These are phyloP conservation scores for Mactra quadrangularis DNA, from an alignment of 1,140 invertebrate genomes.

Conservation along the genomic window DNA sequence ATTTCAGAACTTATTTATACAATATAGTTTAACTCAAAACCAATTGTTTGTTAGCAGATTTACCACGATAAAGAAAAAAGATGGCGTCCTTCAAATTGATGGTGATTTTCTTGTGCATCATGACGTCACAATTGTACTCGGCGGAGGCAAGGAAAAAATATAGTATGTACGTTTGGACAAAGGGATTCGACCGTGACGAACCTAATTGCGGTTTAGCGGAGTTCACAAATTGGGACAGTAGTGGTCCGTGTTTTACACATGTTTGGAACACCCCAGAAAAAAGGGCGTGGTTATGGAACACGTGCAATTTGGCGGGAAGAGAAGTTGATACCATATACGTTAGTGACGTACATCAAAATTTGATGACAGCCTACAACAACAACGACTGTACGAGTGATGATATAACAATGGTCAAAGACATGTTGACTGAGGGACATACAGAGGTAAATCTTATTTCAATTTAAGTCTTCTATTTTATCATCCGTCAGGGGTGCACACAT, in stretches of 20 bases:
- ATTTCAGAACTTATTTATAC: too few species aligned
- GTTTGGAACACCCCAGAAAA: conserved; percentile 62
- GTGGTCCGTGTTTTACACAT: conserved; percentile 65
- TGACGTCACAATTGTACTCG: background rate
- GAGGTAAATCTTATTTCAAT: too few species aligned
- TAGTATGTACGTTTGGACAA: conserved; percentile 69
- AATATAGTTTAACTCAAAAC: too few species aligned
- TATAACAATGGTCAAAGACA: conserved; percentile 53
- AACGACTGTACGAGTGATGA: conserved; percentile 29
- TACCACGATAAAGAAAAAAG: too few species aligned
- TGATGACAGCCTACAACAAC: conserved; percentile 59
- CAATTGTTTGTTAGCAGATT: too few species aligned
- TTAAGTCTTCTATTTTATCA: too few species aligned
- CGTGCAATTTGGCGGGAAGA: conserved; percentile 65
- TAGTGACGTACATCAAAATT: conserved; percentile 63
- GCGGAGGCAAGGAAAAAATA: conserved; percentile 39
- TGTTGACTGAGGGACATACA: conserved; percentile 66
- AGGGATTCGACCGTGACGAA: conserved; percentile 60
- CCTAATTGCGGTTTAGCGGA: conserved; percentile 55
- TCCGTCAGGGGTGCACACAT: too few species aligned
- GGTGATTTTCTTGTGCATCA: too few species aligned
- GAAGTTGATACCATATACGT: conserved; percentile 64
- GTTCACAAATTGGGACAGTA: conserved; percentile 59
- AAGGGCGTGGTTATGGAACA: conserved; percentile 68
- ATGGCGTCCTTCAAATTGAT: too few species aligned